A percentile compares a stretch with the other conserved stretches of the same genome.
These are phyloP conservation scores for Eucidaris tribuloides DNA, from an alignment of 35 echinoderm and acorn worm genomes.

Conservation along the genomic window DNA sequence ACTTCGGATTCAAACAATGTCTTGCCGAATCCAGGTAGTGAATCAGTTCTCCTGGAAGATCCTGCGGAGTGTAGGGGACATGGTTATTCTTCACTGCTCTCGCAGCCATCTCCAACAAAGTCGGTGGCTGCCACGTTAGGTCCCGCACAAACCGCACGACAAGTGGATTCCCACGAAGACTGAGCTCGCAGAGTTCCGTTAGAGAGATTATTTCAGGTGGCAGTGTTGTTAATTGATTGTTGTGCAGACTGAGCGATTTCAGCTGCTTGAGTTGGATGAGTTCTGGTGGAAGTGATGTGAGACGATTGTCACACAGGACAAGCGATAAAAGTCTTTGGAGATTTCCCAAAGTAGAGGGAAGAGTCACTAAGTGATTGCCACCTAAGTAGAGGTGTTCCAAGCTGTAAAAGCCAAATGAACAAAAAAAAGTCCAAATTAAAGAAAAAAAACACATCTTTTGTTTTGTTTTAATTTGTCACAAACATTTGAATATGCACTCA, in stretches of 20 bases:
- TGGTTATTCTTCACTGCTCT: constrained; percentile 57
- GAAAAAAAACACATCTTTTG: too few species aligned
- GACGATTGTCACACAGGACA: constrained; percentile 73
- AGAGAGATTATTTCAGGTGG: constrained; percentile 83
- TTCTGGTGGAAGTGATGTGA: constrained; percentile 56
- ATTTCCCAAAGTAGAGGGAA: constrained; percentile 60
- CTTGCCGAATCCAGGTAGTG: constrained; percentile 62
- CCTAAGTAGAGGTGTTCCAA: constrained; percentile 84
- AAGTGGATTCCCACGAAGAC: constrained; percentile 81
- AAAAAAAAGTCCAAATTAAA: too few species aligned
- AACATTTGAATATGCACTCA: too few species aligned
- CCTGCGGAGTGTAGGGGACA: constrained; percentile 15
- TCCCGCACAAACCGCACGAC: constrained; percentile 90
- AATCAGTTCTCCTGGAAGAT: constrained; percentile 54
- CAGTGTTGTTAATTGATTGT: constrained; percentile 83
- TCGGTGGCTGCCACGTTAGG: constrained; percentile 77
- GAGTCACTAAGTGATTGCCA: constrained; percentile 66
- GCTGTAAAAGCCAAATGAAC: constrained; percentile 31
- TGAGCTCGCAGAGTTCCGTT: constrained; percentile 71
- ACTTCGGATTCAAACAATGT: constrained; percentile 80
- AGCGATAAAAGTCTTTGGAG: constrained; percentile 42
- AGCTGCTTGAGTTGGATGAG: constrained; percentile 58
- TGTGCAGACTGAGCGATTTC: constrained; percentile 83
- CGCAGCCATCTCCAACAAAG: constrained; percentile 72
- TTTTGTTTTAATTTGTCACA: too few species aligned